These are phyloP conservation scores for Ganaspis sp. DNA, from an alignment of 1,140 invertebrate species.

Conservation along the genomic window DNA sequence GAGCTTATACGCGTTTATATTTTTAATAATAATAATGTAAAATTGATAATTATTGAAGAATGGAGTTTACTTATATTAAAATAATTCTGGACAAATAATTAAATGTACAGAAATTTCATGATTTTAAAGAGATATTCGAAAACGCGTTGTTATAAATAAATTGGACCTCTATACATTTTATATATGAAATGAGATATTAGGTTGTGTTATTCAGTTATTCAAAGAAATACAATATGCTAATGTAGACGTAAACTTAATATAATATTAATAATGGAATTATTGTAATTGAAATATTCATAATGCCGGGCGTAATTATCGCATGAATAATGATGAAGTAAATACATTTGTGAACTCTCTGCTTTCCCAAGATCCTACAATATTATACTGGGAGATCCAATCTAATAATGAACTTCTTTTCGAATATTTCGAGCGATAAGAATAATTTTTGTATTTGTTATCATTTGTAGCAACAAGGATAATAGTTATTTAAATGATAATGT, in stretches of 20 bases:
- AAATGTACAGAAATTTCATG: too few species aligned
- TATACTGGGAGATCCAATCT: not conserved
- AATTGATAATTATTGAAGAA: too few species aligned
- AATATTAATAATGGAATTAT: not conserved
- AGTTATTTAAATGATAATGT: not conserved
- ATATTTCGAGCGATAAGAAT: not conserved
- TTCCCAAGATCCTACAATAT: not conserved
- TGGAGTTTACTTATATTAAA: too few species aligned
- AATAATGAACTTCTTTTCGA: not conserved
- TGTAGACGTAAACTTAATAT: not conserved
- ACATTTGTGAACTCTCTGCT: not conserved
- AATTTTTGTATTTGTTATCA: not conserved
- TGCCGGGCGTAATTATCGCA: not conserved
- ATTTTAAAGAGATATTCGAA: too few species aligned
- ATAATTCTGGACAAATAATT: too few species aligned
- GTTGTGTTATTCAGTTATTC: not conserved
- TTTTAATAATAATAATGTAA: too few species aligned
- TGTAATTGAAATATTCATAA: not conserved
- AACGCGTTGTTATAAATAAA: too few species aligned
- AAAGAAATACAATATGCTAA: not conserved
- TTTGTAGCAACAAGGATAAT: not conserved
- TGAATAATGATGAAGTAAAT: not conserved
- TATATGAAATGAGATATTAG: too few species aligned
- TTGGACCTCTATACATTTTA: too few species aligned
- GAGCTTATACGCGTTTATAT: too few species aligned